Base-by-base conservation (phyloP, 2,113 vertebrate species). In the Micromys minutus region DNA sequence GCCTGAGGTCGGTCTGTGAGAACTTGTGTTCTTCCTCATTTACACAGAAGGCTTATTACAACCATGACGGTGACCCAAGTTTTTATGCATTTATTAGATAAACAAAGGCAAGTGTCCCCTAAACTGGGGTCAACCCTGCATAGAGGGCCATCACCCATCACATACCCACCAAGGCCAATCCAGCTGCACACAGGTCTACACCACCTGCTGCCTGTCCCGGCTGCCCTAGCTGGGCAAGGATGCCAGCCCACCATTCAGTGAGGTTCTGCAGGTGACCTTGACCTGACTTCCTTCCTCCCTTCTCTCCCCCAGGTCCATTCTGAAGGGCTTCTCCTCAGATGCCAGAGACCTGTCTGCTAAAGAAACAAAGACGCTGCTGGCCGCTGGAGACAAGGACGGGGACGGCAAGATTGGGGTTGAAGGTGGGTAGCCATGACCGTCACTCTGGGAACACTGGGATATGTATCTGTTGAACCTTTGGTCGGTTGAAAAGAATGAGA, bases 391-490 rank as follows among this genome's bases (percentile, higher is more conserved):
- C 97, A 99, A 99, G 98, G 99, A 99, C 0, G 99, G 99, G 91
- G 99, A 99, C 36, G 99, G 99, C 93, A 99, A 99, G 98, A 99
- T 99, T 19, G 99, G 99, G 69, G 98, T 98, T 8, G 99, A 99
- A 24, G 99, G 99, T 99, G 98, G 94, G 99, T 98, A 39, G 85
- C 75, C 2, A 0, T 12, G 57, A 31, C 57, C 65, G 2, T 77
- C 77, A 71, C 24, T n/a, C 52, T 8, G 75, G 59, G 39, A 7
- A 1, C 5, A 0, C 2, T 0, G 11, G 31, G 59, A 5, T 7
- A 8, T 21, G 7, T 21, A 39, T 57, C 36, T 63, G 85, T 45
- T 63, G 1, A 55, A 63, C 8, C 24, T 69, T 29, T 29, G 0
- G 22, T 34, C 0, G 31, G 22, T 76, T 36, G 13, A 2, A 1